phyloP scores from a whole-genome alignment of 2,113 vertebrate genomes.

The Panurus biarmicus region DNA sequence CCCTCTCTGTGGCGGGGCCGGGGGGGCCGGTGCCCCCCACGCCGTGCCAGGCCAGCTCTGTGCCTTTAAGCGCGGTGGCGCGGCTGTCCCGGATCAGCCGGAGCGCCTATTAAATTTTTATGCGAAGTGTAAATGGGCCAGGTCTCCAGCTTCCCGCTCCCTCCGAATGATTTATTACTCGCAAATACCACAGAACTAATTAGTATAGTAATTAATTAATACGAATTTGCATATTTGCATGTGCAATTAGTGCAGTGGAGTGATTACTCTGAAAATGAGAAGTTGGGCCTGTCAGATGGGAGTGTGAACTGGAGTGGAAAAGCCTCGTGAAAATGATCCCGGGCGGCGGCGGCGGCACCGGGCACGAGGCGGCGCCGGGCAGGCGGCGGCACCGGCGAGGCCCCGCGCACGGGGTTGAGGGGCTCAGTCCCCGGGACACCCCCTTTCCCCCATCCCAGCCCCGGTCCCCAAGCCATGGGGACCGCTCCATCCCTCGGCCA shows the following conservation, averaged over 20 bases:
- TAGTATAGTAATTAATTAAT: constrained; percentile 99
- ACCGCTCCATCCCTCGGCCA: constrained; percentile 55
- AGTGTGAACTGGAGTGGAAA: constrained; percentile 81
- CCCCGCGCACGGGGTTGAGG: fast-evolving
- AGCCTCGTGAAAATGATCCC: constrained; percentile 75
- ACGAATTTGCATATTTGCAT: constrained; percentile 99
- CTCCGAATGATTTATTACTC: constrained; percentile 98
- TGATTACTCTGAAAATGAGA: constrained; percentile 94
- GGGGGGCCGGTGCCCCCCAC: background rate
- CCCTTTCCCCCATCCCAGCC: background rate
- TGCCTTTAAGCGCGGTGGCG: constrained; percentile 70
- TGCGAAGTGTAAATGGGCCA: constrained; percentile 85
- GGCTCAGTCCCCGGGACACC: background rate
- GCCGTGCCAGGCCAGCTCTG: constrained; percentile 48
- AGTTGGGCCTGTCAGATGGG: constrained; percentile 83
- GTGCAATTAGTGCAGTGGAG: constrained; percentile 96
- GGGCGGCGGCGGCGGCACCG: constrained; percentile 11
- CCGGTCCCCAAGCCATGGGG: background rate
- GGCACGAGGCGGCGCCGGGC: background rate
- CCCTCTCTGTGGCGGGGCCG: fast-evolving
- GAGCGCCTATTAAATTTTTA: constrained; percentile 84
- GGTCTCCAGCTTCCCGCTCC: constrained; percentile 86
- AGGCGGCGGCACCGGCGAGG: background rate
- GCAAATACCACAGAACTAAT: constrained; percentile 99
- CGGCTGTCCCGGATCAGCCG: constrained; percentile 78